A percentile compares a stretch with the other conserved stretches of the same genome.
These are phyloP conservation scores for Ophion ellenae DNA, from an alignment of 2,888 invertebrate species.

Conservation along the genomic window DNA sequence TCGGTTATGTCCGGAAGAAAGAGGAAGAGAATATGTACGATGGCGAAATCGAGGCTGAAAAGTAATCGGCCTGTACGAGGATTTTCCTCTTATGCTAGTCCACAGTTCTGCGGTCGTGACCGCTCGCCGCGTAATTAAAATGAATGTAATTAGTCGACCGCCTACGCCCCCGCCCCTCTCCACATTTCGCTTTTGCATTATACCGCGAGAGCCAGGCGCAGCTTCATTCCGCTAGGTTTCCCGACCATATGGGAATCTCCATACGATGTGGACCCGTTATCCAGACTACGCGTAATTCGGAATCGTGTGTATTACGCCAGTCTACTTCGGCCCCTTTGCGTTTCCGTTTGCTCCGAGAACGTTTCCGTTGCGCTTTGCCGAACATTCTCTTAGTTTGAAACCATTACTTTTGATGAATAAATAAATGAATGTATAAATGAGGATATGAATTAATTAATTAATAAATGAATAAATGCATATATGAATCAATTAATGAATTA, in stretches of 20 bases:
- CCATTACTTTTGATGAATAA: not conserved
- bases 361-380: not conserved
- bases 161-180: not conserved
- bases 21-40: slow-evolving; percentile 2
- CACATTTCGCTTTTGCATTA: slow-evolving; percentile 40
- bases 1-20: not conserved
- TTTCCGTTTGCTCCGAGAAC: not conserved
- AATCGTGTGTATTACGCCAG: not conserved
- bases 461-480: too few relatives aligned
- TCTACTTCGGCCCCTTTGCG: not conserved
- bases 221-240: slow-evolving; percentile 22
- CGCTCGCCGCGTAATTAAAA: slow-evolving; percentile 60
- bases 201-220: not conserved
- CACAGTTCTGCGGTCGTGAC: slow-evolving; percentile 51
- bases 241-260: slow-evolving; percentile 19
- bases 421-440: too few relatives aligned
- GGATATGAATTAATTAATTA: too few relatives aligned
- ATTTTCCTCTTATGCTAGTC: slow-evolving; percentile 52
- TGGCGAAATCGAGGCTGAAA: slow-evolving; percentile 29
- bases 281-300: slow-evolving; percentile 4
- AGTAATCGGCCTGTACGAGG: slow-evolving; percentile 42
- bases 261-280: slow-evolving; percentile 10
- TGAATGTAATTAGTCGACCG: slow-evolving; percentile 62
- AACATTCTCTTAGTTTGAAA: not conserved
- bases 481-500: too few relatives aligned